These are phyloP conservation scores for Nansenia antarctica DNA, from an alignment of 2,113 vertebrate genomes.

Conservation along the genomic window DNA sequence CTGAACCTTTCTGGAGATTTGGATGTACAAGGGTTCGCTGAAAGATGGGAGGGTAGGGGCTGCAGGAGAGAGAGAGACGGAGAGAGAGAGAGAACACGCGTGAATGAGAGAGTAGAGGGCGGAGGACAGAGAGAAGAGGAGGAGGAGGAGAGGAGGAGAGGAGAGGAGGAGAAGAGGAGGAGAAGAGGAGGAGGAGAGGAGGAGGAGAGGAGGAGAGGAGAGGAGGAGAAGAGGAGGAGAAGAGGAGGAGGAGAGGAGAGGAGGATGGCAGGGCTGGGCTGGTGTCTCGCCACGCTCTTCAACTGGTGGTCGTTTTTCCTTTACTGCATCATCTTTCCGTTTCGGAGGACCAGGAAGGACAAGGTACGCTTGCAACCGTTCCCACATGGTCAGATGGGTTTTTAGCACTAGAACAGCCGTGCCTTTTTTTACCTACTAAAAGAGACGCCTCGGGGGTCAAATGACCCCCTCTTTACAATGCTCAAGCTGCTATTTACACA, in stretches of 20 bases:
- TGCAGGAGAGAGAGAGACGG: background rate
- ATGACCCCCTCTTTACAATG: no score
- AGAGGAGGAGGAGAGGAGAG: conserved; percentile 27
- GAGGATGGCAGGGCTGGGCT: conserved; percentile 79
- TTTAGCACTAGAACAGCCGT: no score
- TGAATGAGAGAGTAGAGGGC: background rate
- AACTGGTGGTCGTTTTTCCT: conserved; percentile 83
- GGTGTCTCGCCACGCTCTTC: conserved; percentile 80
- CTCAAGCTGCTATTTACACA: no score
- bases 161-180: background rate
- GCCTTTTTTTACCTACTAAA: no score
- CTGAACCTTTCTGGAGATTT: conserved; percentile 3
- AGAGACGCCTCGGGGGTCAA: no score
- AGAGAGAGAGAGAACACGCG: conserved; percentile 9
- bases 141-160: background rate
- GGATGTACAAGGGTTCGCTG: conserved; percentile 2
- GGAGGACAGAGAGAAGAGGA: background rate
- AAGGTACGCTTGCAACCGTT: conserved; percentile 72
- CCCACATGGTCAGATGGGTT: no score
- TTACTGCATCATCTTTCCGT: conserved; percentile 80
- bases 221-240: conserved; percentile 29
- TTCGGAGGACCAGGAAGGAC: conserved; percentile 56
- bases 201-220: conserved; percentile 4
- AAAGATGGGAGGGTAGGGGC: conserved; percentile 23
- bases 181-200: background rate